A percentile compares a stretch with the other conserved stretches of the same genome.
Evolutionary conservation across 2,797 vertebrate genomes (phyloP).

Genomic region (Cynopterus sphinx): DNA sequence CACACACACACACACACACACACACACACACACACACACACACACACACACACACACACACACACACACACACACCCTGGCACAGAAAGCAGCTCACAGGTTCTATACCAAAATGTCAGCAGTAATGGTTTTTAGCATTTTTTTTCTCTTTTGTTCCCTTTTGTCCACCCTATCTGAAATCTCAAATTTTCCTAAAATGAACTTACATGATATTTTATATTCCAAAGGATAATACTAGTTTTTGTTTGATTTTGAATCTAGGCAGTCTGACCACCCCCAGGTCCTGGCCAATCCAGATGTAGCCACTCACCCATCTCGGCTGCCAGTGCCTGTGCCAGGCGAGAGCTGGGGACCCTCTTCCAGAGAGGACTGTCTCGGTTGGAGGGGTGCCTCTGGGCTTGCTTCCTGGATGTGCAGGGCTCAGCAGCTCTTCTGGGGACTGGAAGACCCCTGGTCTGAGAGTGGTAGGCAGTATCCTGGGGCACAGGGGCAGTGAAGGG

Average conservation of each 20-base stretch:
- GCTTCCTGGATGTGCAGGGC: background rate
- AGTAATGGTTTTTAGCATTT: background rate
- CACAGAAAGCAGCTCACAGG: background rate
- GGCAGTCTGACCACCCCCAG: background rate
- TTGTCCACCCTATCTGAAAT: background rate
- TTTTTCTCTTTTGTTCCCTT: background rate
- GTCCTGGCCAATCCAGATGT: background rate
- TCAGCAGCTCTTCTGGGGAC: background rate
- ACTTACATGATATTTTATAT: background rate
- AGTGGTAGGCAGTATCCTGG: background rate
- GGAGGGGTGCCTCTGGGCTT: background rate
- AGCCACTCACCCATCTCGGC: slow-evolving; percentile 56
- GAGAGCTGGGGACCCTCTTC: background rate
- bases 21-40: too few relatives aligned
- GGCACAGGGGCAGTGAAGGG: background rate
- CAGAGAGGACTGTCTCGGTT: background rate
- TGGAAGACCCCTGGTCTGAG: background rate
- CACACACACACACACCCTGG: background rate
- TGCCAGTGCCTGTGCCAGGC: accelerated
- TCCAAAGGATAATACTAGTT: background rate
- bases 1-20: background rate
- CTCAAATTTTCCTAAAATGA: background rate
- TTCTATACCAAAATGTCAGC: background rate
- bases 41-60: background rate
- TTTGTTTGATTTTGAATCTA: background rate